Base-by-base conservation (phyloP, 2,113 vertebrate species). In the Microcebus lehilahytsara region DNA sequence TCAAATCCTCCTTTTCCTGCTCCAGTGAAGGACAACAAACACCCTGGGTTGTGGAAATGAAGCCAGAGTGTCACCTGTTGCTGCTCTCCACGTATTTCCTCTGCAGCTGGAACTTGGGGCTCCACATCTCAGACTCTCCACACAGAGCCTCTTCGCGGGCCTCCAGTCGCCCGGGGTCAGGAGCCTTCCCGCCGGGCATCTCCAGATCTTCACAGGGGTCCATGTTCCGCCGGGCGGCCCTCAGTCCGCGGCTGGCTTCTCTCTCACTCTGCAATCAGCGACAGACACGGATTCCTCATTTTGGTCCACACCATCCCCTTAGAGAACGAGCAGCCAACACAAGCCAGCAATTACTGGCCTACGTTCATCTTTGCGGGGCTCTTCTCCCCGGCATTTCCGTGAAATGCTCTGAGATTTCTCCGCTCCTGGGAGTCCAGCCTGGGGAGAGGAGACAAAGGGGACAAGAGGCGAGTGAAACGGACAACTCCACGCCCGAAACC, bases 21-120 rank as follows among this genome's bases (percentile, higher is more conserved):
- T 30, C 62, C 27, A 22, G 34, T 5, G 8, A 60, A 56, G 32
- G 58, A 51, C n/a, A 9, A 42, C 75, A 22, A 37, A 87, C 30
- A 4, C 22, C 34, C 17, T 49, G 22, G 69, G 37, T 3, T 13
- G 19, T 16, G 20, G 46, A 56, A 75, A 32, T 62, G 53, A 67
- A 30, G 32, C 40, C 30, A 0, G 9, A 62, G 22, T 60, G 11
- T 95, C 99, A 99, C 99, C 99, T 99, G 98, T 96, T 97, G 64
- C 95, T 96, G 97, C 98, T 98, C 46, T 96, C 98, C 51, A 67
- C 95, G 56, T 69, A 81, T 11, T 97, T 97, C 25, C 98, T 94
- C 11, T 86, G 98, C 90, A 97, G 98, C 64, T 66, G 95, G 79
- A 96, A 97, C 71, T 97, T 90, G 2, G 95, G 97, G 4, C 96